phyloP scores from a whole-genome alignment of 2,113 vertebrate species.

The Aleadryas rufinucha region DNA sequence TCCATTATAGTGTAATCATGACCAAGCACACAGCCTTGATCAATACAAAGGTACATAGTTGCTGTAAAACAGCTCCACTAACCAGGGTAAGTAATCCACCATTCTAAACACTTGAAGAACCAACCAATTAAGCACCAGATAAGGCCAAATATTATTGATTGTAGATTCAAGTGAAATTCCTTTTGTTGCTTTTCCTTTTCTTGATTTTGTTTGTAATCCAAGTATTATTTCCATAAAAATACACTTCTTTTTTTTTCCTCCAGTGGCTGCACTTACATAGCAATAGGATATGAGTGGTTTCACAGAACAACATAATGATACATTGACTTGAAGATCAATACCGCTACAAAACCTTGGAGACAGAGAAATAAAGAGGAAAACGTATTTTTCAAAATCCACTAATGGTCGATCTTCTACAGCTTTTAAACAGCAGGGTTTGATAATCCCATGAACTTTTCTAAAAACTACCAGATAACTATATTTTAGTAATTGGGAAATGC shows the following conservation, averaged over 20 bases:
- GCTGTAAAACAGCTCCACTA: constrained; percentile 51
- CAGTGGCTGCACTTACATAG: constrained; percentile 27
- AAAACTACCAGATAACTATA: background rate
- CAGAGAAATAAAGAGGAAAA: constrained; percentile 19
- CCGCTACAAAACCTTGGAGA: constrained; percentile 50
- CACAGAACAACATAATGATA: constrained; percentile 61
- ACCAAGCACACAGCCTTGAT: constrained; percentile 52
- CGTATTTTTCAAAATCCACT: constrained; percentile 29
- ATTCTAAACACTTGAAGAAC: constrained; percentile 69
- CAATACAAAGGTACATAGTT: constrained; percentile 58
- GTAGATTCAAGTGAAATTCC: constrained; percentile 57
- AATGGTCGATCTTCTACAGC: constrained; percentile 18
- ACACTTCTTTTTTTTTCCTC: background rate
- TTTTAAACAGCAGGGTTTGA: constrained; percentile 43
- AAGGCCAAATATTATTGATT: constrained; percentile 75
- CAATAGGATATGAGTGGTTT: constrained; percentile 51
- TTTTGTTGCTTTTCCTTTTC: constrained; percentile 36
- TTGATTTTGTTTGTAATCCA: constrained; percentile 58
- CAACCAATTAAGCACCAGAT: constrained; percentile 70
- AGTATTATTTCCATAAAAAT: constrained; percentile 59
- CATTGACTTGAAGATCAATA: constrained; percentile 70
- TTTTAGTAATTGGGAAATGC: background rate
- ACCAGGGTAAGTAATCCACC: constrained; percentile 54
- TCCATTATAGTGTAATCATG: constrained; percentile 58
- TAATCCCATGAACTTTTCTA: background rate